Percentiles rank a stretch among this genome's conserved stretches.
Conservation (phyloP, 2,113 vertebrate genomes). For the Fregata magnificens region DNA sequence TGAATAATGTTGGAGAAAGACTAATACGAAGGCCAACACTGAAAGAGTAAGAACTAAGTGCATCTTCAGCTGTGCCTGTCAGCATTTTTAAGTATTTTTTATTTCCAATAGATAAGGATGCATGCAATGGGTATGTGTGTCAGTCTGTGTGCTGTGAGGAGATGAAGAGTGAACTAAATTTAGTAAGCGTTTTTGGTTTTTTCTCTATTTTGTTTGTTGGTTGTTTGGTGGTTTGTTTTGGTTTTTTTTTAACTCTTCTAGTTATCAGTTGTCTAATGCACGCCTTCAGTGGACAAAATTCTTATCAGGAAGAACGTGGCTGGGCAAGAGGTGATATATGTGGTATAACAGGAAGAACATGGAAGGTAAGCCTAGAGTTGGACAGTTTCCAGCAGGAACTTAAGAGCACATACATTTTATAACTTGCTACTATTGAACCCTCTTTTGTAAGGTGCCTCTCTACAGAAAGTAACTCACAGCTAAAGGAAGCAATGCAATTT, state of each 20-base stretch:
- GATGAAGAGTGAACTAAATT: not conserved
- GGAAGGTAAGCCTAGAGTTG: not conserved
- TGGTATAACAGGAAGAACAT: not conserved
- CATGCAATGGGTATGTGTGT: rapidly evolving
- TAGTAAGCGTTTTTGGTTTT: not conserved
- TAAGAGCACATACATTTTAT: not conserved
- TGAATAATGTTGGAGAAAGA: not conserved
- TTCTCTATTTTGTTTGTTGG: not conserved
- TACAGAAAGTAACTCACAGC: not conserved
- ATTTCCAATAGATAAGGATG: not conserved
- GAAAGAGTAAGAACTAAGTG: not conserved
- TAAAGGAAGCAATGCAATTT: not conserved
- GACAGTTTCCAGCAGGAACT: not conserved
- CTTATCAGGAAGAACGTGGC: rapidly evolving
- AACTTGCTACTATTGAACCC: not conserved
- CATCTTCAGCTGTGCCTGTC: not conserved
- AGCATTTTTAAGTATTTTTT: not conserved
- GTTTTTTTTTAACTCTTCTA: not conserved
- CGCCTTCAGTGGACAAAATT: not conserved
- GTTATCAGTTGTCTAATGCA: not conserved
- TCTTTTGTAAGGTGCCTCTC: not conserved
- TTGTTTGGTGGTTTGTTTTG: not conserved
- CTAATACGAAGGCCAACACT: not conserved
- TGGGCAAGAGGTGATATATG: not conserved
- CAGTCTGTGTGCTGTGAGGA: not conserved